Evolutionary conservation across 2,113 vertebrate genomes (phyloP), one percentile per base, ranked within the genome.

Genomic region (Speoplatyrhinus poulsoni): DNA sequence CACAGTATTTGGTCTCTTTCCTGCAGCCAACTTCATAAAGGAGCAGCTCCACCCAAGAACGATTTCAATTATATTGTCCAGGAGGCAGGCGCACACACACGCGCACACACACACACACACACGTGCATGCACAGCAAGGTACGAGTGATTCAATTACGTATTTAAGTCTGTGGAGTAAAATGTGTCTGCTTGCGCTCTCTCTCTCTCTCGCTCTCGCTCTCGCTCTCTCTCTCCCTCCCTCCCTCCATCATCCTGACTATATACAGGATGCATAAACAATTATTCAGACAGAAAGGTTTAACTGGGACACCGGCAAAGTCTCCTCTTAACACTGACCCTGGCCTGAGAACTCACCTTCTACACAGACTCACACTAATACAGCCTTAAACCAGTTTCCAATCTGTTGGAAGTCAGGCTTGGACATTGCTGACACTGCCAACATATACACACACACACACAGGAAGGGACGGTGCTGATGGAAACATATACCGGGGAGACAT

Each of bases 21-120:
- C n/a, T n/a, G 13, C 36, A 16, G 12, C n/a, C 12, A 12, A 7
- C 46, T 33, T 61, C 60, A 36, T 41, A 19, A 26, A 33, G 47
- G 16, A 36, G 48, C 47, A 26, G 62, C 36, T 61, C 60, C 60
- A 47, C 62, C 52, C 13, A 65, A 50, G 62, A 65, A 65, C 53
- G 62, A 65, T 65, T 65, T 65, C 62, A 65, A 65, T 65, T 65
- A 65, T 50, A 53, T 19, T 54, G 49, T 12, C 19, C n/a, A 9
- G 48, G 12, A 54, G 8, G 9, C 19, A 10, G 12, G 57, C 46
- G 33, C 53, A 49, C 50, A 48, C 41, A 50, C 58, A 50, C 36
- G 16, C 60, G 33, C 59, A 60, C 59, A 60, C 59, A 60, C 36
- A 60, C 59, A 60, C 59, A 60, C 59, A 60, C 36, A 36, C 33